These are phyloP conservation scores for Vidua chalybeata DNA, from an alignment of 2,113 vertebrate species.

Conservation along the genomic window DNA sequence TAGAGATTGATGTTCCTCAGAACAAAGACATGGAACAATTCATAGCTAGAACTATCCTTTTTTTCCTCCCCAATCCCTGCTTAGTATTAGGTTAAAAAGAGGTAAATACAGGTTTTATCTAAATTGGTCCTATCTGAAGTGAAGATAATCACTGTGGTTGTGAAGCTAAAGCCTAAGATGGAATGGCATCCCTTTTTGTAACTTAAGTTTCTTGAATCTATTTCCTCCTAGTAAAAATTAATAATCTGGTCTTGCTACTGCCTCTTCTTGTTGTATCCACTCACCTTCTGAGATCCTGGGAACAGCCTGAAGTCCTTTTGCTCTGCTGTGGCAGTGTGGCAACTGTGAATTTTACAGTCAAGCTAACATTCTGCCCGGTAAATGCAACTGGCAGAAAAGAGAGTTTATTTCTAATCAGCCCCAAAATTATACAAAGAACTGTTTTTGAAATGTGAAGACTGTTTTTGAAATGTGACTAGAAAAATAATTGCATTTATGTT, in stretches of 20 bases:
- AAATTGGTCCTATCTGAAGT: not conserved
- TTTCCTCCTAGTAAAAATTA: not conserved
- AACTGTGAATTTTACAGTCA: not conserved
- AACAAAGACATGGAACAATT: conserved; percentile 13
- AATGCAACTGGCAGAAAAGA: not conserved
- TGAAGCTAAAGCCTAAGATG: not conserved
- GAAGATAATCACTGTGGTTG: not conserved
- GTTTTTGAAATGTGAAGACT: not conserved
- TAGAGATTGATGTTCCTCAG: not conserved
- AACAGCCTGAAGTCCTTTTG: not conserved
- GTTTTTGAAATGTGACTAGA: conserved; percentile 5
- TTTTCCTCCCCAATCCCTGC: not conserved
- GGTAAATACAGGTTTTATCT: not conserved
- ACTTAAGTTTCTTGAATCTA: not conserved
- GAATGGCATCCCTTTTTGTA: not conserved
- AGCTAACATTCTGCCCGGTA: not conserved
- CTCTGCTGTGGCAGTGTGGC: not conserved
- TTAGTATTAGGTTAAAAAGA: not conserved
- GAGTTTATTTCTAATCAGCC: not conserved
- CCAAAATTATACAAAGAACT: not conserved
- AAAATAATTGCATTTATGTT: conserved; percentile 12
- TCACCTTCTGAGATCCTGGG: not conserved
- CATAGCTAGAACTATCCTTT: not conserved
- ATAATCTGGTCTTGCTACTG: not conserved
- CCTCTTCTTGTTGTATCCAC: not conserved